phyloP scores from a whole-genome alignment of 2,888 invertebrate genomes.

The Smittia sp. region DNA sequence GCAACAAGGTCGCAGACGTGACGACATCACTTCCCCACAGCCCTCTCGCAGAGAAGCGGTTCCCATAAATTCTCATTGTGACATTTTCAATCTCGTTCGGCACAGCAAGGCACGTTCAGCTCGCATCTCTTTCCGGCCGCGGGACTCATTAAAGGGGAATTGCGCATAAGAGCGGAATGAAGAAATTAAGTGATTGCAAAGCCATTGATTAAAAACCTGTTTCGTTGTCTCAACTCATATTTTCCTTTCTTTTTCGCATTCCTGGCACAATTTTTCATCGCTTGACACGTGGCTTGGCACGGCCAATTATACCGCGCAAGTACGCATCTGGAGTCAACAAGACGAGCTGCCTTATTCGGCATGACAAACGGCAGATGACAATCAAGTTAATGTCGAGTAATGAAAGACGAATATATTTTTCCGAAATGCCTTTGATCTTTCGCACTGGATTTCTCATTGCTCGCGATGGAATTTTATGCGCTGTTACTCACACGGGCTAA shows the following conservation, averaged over 20 bases:
- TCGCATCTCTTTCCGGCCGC: constrained; percentile 35
- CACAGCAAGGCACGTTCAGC: constrained; percentile 26
- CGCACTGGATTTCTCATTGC: background rate
- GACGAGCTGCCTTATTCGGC: background rate
- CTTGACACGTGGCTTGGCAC: constrained; percentile 36
- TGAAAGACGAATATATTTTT: constrained; percentile 3
- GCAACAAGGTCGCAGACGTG: too few species aligned
- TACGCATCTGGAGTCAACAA: background rate
- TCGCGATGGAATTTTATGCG: background rate
- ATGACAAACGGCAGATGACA: constrained; percentile 37
- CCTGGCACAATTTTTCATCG: background rate
- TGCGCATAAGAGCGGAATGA: constrained; percentile 17
- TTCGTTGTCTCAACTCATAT: background rate
- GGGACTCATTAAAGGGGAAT: background rate
- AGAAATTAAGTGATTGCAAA: constrained; percentile 40
- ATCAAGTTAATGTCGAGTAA: constrained; percentile 15
- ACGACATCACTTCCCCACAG: background rate
- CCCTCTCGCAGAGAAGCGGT: background rate
- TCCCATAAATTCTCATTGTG: background rate
- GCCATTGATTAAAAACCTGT: constrained; percentile 37
- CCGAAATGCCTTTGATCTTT: background rate
- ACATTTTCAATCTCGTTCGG: constrained; percentile 33
- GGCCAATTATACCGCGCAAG: constrained; percentile 1
- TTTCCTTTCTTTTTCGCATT: background rate
- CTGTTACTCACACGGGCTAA: constrained; percentile 12